Percentiles rank a stretch among this genome's conserved stretches.
phyloP scores from a whole-genome alignment of 2,113 vertebrate species.

The Eulemur macaco region DNA sequence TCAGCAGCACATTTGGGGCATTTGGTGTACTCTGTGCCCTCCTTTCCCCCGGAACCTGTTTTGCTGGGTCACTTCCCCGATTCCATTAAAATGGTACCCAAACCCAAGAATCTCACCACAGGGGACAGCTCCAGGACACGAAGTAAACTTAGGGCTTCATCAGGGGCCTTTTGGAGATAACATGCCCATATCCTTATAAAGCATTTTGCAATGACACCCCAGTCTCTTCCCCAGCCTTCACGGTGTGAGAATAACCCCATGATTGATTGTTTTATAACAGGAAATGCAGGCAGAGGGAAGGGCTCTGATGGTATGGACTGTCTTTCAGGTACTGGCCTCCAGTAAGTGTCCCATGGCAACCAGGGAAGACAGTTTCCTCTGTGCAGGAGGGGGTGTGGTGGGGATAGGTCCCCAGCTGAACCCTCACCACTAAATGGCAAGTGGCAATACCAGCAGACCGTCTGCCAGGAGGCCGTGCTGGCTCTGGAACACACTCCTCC shows the following conservation, averaged over 20 bases:
- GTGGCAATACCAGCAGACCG: not conserved
- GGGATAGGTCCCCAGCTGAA: not conserved
- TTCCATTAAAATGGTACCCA: not conserved
- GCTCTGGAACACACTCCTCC: not conserved
- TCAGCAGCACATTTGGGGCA: not conserved
- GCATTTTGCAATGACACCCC: not conserved
- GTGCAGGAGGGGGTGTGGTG: not conserved
- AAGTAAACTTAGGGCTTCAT: not conserved
- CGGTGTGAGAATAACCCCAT: not conserved
- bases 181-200: not conserved
- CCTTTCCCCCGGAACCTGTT: not conserved
- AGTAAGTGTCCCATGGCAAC: not conserved
- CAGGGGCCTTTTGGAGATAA: not conserved
- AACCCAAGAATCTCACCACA: not conserved
- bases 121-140: not conserved
- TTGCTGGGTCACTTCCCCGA: not conserved
- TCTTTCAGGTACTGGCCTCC: not conserved
- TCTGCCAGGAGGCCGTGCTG: not conserved
- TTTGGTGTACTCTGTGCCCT: accelerated
- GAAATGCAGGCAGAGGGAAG: not conserved
- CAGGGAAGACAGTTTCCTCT: not conserved
- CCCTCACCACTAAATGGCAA: not conserved
- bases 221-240: accelerated
- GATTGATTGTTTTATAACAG: not conserved
- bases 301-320: not conserved